These are phyloP conservation scores for Brotula barbata DNA, from an alignment of 2,797 vertebrate species.

Conservation along the genomic window DNA sequence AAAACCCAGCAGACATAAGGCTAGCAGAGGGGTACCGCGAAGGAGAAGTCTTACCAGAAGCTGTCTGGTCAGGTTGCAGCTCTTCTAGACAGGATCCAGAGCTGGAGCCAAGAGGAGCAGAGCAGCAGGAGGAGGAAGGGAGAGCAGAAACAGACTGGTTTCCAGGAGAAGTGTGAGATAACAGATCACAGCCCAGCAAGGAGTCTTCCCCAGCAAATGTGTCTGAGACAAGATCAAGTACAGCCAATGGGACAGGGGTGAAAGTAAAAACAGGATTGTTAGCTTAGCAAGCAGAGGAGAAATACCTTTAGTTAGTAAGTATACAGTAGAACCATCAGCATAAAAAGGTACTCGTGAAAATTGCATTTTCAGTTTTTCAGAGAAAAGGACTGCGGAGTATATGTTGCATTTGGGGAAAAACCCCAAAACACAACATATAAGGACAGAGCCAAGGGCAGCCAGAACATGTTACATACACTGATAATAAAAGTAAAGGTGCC, in stretches of 20 bases:
- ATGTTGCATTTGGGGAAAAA: too few relatives aligned
- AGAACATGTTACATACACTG: too few relatives aligned
- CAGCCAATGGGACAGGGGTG: conserved; percentile 36
- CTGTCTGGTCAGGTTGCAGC: conserved; percentile 81
- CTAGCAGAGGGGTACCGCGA: conserved; percentile 19
- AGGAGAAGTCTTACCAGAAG: conserved; percentile 84
- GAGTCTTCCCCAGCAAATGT: conserved; percentile 90
- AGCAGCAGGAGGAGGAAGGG: conserved; percentile 80
- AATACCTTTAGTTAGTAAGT: conserved; percentile 40
- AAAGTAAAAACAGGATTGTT: conserved; percentile 27
- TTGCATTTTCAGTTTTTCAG: too few relatives aligned
- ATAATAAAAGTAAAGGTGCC: not conserved
- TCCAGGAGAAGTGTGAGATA: conserved; percentile 88
- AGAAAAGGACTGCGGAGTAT: too few relatives aligned
- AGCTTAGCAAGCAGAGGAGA: conserved; percentile 14
- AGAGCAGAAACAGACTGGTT: conserved; percentile 84
- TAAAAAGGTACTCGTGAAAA: not conserved
- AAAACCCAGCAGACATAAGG: conserved; percentile 8
- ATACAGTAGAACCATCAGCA: not conserved
- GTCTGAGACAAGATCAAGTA: conserved; percentile 80
- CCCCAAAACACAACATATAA: too few relatives aligned
- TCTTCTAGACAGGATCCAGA: conserved; percentile 83
- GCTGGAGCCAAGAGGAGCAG: conserved; percentile 81
- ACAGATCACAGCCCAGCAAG: conserved; percentile 90
- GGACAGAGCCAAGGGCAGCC: too few relatives aligned